Percentiles rank a stretch among this genome's conserved stretches.
phyloP scores from a whole-genome alignment of 53 echinoderm and acorn worm genomes.

The Temnopleurus reevesii region DNA sequence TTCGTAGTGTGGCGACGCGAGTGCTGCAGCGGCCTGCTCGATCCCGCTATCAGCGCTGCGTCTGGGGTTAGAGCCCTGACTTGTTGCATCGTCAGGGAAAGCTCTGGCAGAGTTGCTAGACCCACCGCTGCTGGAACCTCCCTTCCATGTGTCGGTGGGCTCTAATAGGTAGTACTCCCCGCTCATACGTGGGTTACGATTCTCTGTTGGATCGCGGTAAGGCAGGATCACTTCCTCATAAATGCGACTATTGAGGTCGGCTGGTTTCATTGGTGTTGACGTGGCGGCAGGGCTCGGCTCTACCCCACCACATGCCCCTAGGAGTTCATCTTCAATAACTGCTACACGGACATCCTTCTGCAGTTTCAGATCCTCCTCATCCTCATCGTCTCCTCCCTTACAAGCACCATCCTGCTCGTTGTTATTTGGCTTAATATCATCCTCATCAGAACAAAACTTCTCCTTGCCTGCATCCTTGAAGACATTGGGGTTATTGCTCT shows the following conservation, averaged over 20 bases:
- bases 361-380: not conserved
- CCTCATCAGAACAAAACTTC: conserved; percentile 9
- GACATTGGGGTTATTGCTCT: conserved; percentile 40
- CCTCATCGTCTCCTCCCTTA: not conserved
- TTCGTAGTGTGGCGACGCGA: conserved; percentile 38
- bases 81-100: not conserved
- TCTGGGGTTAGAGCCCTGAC: conserved; percentile 23
- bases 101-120: not conserved
- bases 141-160: conserved; percentile 12
- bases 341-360: not conserved
- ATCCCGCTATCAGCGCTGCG: conserved; percentile 49
- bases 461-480: conserved; percentile 15
- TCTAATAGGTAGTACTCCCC: conserved; percentile 58
- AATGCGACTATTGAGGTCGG: conserved; percentile 22
- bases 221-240: conserved; percentile 48
- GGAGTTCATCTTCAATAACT: conserved; percentile 3
- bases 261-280: conserved; percentile 25
- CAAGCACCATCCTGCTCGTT: not conserved
- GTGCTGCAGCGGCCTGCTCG: conserved; percentile 29
- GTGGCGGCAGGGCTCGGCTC: not conserved
- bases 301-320: conserved; percentile 51
- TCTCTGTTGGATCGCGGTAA: conserved; percentile 24
- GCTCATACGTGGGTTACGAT: conserved; percentile 58
- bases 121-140: not conserved
- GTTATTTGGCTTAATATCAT: conserved; percentile 4